Base-by-base conservation (phyloP, 2,113 vertebrate species). In the Syrrhaptes paradoxus region DNA sequence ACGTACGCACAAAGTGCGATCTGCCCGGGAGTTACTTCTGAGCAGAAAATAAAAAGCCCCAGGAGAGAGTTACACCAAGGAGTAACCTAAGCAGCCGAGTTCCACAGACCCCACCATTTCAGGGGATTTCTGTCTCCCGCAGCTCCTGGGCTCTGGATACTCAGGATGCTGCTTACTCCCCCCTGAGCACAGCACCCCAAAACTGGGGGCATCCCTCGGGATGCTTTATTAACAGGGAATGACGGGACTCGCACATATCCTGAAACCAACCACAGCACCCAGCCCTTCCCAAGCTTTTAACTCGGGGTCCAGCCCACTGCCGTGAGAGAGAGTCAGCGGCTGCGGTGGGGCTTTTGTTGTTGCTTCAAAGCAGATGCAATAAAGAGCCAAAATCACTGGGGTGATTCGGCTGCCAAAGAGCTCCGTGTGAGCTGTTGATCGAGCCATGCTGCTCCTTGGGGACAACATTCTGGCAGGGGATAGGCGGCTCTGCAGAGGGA, bases 111-210 rank as follows among this genome's bases (percentile, higher is more conserved):
- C 31, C 67, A 85, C 25, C 71, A 73, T 46, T 73, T 62, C 63
- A 87, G 0, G 1, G 62, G 22, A 61, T 57, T 87, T 25, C 62
- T 17, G 2, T 11, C 36, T 77, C 71, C 43, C 1, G 0, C 11
- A 2, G 61, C 59, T 80, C 67, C 57, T 0, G 0, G n/a, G 18
- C 17, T 43, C 19, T 6, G 34, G 77, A 66, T 65, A 4, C 1
- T 18, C 4, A 5, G 34, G 76, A 49, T 48, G 76, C 63, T 26
- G 45, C 19, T 89, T 59, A 24, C 16, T 38, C 20, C 45, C 32
- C 31, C 0, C 36, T 1, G 5, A 59, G 48, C 25, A 2, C 29
- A 49, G 59, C 2, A 0, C 18, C 70, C 22, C 8, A 4, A n/a
- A 66, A 12, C 26, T 2, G 1, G 54, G 58, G 20, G 19, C 49